Evolutionary conservation across 2,113 vertebrate species (phyloP).

Genomic region (Tupaia tana): DNA sequence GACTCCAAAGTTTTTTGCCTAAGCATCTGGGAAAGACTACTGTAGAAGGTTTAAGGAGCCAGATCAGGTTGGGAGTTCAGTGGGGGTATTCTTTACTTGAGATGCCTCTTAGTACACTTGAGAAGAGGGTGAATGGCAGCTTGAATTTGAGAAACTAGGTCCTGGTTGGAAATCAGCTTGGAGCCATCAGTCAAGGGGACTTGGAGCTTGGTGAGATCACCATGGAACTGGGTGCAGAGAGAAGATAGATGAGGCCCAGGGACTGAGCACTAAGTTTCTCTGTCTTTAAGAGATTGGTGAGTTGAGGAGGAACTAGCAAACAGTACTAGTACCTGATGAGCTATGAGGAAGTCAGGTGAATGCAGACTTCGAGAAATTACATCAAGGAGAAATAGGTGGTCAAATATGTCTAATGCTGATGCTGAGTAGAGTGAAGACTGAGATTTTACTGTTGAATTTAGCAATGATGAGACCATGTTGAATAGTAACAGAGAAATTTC

Average conservation of each 20-base stretch:
- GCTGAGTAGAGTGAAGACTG: background rate
- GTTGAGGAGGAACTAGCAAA: background rate
- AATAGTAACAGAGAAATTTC: background rate
- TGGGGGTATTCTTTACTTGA: background rate
- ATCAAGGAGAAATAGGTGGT: background rate
- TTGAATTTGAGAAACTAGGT: background rate
- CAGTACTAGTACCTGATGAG: background rate
- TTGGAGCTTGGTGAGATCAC: background rate
- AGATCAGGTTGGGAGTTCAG: background rate
- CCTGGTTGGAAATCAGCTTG: background rate
- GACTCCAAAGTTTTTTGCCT: background rate
- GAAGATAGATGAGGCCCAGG: background rate
- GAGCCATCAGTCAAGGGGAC: background rate
- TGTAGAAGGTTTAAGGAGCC: background rate
- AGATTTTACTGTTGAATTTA: background rate
- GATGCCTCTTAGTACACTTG: background rate
- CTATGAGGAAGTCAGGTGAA: background rate
- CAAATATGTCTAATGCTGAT: background rate
- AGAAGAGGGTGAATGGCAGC: background rate
- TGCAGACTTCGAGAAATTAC: background rate
- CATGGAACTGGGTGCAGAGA: background rate
- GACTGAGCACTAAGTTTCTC: background rate
- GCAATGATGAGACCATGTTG: background rate
- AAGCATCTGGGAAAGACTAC: background rate
- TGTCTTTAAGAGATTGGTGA: background rate